phyloP scores from a whole-genome alignment of 2,113 vertebrate species.

The Cheirogaleus medius region DNA sequence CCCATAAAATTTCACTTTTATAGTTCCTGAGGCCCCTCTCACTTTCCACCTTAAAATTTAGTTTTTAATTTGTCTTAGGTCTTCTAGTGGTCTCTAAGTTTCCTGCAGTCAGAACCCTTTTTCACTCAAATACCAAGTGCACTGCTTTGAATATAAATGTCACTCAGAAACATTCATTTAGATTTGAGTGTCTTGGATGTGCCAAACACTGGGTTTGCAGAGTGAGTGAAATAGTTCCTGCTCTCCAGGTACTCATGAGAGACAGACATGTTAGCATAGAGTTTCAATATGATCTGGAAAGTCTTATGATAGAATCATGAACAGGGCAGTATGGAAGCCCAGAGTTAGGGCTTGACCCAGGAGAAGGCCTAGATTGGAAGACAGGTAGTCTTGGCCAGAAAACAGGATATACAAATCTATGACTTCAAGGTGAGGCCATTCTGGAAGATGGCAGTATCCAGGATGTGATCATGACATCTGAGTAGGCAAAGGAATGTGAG shows the following conservation, averaged over 20 bases:
- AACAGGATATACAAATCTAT: not conserved
- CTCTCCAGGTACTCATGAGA: not conserved
- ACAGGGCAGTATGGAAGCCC: not conserved
- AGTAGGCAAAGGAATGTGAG: not conserved
- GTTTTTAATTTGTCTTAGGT: not conserved
- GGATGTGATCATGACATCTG: not conserved
- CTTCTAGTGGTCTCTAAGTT: not conserved
- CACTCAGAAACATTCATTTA: constrained; percentile 28
- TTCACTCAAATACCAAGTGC: not conserved
- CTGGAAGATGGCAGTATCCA: not conserved
- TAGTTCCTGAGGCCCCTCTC: not conserved
- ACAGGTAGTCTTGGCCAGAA: not conserved
- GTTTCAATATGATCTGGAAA: not conserved
- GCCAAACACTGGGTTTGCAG: not conserved
- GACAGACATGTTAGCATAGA: not conserved
- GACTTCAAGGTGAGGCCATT: not conserved
- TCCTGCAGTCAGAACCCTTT: constrained; percentile 2
- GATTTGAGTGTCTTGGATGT: not conserved
- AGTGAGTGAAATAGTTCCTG: not conserved
- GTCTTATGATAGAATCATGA: not conserved
- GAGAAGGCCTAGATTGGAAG: not conserved
- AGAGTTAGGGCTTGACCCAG: not conserved
- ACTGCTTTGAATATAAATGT: not conserved
- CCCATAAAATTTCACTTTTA: not conserved
- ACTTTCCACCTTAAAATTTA: not conserved